These are phyloP conservation scores for Micromussa lordhowensis DNA, from an alignment of 92 coral and sea anemone species.

Conservation along the genomic window DNA sequence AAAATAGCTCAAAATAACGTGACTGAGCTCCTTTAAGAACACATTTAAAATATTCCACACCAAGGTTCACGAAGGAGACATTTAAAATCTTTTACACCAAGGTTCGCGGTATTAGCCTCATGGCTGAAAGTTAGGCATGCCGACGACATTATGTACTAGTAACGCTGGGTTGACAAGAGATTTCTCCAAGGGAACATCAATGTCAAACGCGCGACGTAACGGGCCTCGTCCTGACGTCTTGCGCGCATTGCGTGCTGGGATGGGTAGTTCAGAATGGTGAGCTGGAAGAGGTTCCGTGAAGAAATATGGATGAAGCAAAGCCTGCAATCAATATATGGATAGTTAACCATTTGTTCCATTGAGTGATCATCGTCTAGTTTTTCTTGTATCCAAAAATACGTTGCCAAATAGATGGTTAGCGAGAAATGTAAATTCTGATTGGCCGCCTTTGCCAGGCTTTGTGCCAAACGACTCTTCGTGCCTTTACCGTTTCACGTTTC, in stretches of 20 bases:
- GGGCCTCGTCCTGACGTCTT: slow-evolving; percentile 83
- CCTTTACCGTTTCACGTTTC: too few relatives aligned
- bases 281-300: slow-evolving; percentile 99
- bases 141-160: slow-evolving; percentile 57
- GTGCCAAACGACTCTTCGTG: too few relatives aligned
- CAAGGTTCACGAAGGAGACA: not conserved
- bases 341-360: too few relatives aligned
- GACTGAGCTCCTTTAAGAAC: too few relatives aligned
- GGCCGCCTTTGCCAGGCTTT: too few relatives aligned
- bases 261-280: slow-evolving; percentile 97
- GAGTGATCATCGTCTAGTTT: not conserved
- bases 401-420: too few relatives aligned
- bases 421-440: too few relatives aligned
- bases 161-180: slow-evolving; percentile 87
- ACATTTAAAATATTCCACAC: too few relatives aligned
- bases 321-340: slow-evolving; percentile 54
- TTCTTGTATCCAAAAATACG: too few relatives aligned
- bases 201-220: slow-evolving; percentile 80
- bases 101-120: not conserved
- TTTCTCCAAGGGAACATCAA: slow-evolving; percentile 88
- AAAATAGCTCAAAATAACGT: too few relatives aligned
- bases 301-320: slow-evolving; percentile 96
- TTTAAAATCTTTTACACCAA: not conserved
- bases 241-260: slow-evolving; percentile 92
- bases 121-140: slow-evolving; percentile 44